Conservation (phyloP, 2,797 vertebrate species). For the Lepus townsendii region DNA sequence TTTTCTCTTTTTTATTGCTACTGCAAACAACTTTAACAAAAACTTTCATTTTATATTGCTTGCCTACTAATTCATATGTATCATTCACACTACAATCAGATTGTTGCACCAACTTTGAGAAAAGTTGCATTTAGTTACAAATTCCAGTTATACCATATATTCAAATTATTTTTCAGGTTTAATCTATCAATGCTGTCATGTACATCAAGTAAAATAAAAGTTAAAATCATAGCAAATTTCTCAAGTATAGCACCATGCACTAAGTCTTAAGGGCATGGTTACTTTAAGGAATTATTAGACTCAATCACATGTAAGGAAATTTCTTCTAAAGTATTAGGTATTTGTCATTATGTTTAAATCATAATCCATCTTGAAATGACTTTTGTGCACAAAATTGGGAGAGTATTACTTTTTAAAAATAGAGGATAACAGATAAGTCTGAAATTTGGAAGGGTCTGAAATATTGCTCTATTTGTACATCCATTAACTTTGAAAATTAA, state of each 20-base stretch:
- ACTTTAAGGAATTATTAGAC: background rate
- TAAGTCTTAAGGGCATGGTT: background rate
- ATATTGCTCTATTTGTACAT: background rate
- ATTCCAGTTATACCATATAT: background rate
- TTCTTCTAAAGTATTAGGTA: background rate
- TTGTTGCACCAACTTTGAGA: background rate
- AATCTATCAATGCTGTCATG: background rate
- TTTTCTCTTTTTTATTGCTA: background rate
- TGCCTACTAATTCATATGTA: background rate
- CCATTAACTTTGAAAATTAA: conserved; percentile 34
- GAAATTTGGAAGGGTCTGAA: background rate
- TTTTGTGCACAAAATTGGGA: background rate
- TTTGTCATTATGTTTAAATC: background rate
- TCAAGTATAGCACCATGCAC: background rate
- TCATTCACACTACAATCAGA: background rate
- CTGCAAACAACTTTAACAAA: background rate
- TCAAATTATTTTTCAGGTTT: background rate
- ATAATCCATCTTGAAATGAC: conserved; percentile 8
- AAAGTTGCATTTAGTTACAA: background rate
- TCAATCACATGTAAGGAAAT: background rate
- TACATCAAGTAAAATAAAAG: background rate
- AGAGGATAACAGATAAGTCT: background rate
- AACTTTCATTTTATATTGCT: background rate
- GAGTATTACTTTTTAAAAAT: background rate
- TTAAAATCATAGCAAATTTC: background rate